A percentile compares a stretch with the other conserved stretches of the same genome.
These are phyloP conservation scores for Anthoscopus minutus DNA, from an alignment of 2,113 vertebrate genomes.

Conservation along the genomic window DNA sequence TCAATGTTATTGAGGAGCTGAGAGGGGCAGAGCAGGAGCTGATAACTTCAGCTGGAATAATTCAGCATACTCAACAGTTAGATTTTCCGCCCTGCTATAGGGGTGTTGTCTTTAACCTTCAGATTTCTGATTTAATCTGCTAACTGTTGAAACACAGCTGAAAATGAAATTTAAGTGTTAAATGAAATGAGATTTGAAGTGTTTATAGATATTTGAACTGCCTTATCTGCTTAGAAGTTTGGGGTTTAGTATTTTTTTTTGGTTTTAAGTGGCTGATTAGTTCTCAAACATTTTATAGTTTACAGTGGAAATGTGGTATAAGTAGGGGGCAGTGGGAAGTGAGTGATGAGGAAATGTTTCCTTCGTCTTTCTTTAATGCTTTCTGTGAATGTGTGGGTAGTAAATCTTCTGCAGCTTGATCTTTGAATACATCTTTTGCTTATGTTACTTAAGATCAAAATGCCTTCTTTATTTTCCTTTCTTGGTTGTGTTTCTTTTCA, in stretches of 20 bases:
- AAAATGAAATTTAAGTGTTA: neutral
- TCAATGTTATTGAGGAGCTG: neutral
- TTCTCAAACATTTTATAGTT: neutral
- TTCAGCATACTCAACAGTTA: neutral
- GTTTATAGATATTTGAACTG: neutral
- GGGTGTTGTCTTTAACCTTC: neutral
- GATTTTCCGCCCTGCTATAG: neutral
- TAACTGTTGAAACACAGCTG: neutral
- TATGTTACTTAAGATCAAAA: neutral
- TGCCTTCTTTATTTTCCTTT: neutral
- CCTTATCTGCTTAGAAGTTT: neutral
- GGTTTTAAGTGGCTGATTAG: neutral
- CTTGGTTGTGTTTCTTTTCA: neutral
- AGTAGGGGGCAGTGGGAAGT: neutral
- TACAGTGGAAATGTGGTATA: neutral
- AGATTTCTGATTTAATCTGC: neutral
- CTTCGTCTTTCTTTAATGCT: neutral
- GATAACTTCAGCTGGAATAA: slow-evolving; percentile 17
- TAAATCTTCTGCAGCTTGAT: neutral
- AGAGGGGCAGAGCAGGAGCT: neutral
- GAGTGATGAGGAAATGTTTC: neutral
- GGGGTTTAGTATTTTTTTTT: neutral
- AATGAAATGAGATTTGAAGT: neutral
- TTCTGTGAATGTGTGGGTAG: neutral
- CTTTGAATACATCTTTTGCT: neutral